Percentiles rank a stretch among this genome's conserved stretches.
phyloP scores from a whole-genome alignment of 2,113 vertebrate species.

The Vombatus ursinus region DNA sequence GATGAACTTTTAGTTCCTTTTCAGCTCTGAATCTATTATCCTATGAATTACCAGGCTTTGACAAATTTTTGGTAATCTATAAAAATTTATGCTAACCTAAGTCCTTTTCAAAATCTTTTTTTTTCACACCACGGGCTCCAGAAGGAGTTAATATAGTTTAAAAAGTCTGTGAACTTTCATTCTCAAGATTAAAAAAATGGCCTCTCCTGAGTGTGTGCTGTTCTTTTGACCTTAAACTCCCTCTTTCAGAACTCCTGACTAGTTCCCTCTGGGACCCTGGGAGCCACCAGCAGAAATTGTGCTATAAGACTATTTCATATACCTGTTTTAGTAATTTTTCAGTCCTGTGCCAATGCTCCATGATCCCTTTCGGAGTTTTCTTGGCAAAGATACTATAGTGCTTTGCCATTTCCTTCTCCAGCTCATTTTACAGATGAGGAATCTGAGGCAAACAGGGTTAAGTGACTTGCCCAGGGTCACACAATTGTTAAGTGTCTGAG shows the following conservation, averaged over 20 bases:
- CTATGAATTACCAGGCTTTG: not conserved
- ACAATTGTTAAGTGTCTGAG: not conserved
- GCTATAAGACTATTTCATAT: not conserved
- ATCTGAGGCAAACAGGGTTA: not conserved
- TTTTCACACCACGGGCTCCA: not conserved
- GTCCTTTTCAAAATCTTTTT: not conserved
- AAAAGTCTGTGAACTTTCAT: not conserved
- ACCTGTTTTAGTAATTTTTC: too few relatives aligned
- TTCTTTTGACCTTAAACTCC: not conserved
- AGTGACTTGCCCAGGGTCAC: not conserved
- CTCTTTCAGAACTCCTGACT: not conserved
- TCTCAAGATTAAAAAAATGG: not conserved
- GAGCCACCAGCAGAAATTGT: not conserved
- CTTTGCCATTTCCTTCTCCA: not conserved
- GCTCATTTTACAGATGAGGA: not conserved
- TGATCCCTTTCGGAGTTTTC: too few relatives aligned
- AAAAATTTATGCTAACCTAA: not conserved
- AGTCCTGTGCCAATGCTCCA: too few relatives aligned
- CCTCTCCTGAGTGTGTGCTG: not conserved
- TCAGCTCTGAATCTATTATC: not conserved
- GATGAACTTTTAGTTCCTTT: not conserved
- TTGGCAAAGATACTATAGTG: too few relatives aligned
- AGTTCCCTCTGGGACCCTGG: not conserved
- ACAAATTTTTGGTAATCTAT: not conserved
- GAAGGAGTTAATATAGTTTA: not conserved